Base-by-base conservation (phyloP, 2,888 invertebrate species). In the Orthosia incerta region DNA sequence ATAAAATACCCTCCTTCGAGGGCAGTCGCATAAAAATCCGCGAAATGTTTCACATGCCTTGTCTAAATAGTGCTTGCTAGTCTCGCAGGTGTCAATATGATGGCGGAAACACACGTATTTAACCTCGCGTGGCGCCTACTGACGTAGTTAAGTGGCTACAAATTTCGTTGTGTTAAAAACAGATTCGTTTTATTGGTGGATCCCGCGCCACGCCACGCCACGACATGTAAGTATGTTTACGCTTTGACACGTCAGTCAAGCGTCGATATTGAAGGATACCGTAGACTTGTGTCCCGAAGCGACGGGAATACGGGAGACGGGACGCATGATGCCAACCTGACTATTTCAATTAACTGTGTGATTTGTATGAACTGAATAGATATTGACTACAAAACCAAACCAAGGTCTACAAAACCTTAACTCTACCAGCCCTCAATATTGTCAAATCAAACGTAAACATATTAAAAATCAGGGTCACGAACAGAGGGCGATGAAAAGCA, bases 201-300 rank as follows among this genome's bases (percentile, higher is more conserved):
- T 39, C 9, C 4, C 39, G 39, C 39, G 39, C 39, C 39, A 39
- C 39, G 9, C 39, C 39, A 39, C 39, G 39, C 4, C 9, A 39
- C 39, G 39, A 39, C 39, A 9, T 9, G 7, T 39, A 39, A 9
- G 39, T 39, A 39, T 39, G 1, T 39, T 39, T 39, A 7, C 7
- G 9, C 0, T 9, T 39, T 39, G 39, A 39, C 56, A 51, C 9
- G 61, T 62, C 57, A 20, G 51, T 63, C 48, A 74, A 39, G 63
- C 23, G 51, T 48, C 63, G 63, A 74, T 51, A 74, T 51, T 26
- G 57, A 76, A 57, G 57, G 73, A 45, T 76, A 57, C 26, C 20
- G 74, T 59, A 57, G 80, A 53, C 39, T 74, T 50, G 61, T 62
- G 75, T 74, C 79, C 79, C 60, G 80, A 31, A 73, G 75, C 73